phyloP scores from a whole-genome alignment of 2,797 vertebrate genomes.

The Gobionotothen gibberifrons region DNA sequence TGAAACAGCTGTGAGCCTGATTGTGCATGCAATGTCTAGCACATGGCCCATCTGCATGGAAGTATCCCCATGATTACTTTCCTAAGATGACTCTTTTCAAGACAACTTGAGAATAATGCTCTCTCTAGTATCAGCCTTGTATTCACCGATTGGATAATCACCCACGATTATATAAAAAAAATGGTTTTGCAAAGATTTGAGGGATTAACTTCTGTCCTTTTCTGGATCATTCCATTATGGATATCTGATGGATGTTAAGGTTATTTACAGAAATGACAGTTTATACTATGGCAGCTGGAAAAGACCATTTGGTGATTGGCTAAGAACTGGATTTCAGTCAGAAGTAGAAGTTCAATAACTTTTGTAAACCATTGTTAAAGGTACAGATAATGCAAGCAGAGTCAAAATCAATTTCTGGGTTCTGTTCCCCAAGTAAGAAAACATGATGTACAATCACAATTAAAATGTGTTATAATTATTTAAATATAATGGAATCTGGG shows the following conservation, averaged over 20 bases:
- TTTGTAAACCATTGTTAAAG: neutral
- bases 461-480: neutral
- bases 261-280: neutral
- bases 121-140: constrained; percentile 3
- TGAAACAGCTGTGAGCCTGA: constrained; percentile 39
- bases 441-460: neutral
- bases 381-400: no score
- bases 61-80: constrained; percentile 25
- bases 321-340: neutral
- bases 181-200: neutral
- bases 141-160: constrained; percentile 5
- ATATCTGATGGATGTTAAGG: neutral
- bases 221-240: neutral
- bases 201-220: neutral
- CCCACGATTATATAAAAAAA: constrained; percentile 1
- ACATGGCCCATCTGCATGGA: constrained; percentile 14
- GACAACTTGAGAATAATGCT: constrained; percentile 27
- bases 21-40: constrained; percentile 22
- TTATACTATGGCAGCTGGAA: neutral
- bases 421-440: neutral
- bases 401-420: neutral
- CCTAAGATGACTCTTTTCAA: constrained; percentile 11
- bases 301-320: neutral
- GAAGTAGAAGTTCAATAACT: neutral
- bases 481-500: neutral